Conservation (phyloP, 2,113 vertebrate species). For the Brachyhypopomus occidentalis region DNA sequence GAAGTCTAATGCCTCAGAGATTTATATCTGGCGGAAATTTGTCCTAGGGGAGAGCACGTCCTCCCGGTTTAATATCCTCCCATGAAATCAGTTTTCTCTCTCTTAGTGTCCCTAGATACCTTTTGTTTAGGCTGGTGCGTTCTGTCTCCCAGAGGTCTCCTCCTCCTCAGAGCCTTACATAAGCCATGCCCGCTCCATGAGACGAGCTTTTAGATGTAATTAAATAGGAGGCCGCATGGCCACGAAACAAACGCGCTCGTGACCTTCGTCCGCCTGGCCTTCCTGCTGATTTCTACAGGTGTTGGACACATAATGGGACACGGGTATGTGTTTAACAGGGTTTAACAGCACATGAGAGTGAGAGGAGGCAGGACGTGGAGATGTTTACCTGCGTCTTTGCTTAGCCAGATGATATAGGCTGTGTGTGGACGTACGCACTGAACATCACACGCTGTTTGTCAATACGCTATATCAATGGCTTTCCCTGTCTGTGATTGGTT, state of each 20-base stretch:
- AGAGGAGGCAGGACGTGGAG: neutral
- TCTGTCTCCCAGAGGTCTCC: conserved; percentile 28
- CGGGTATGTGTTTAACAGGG: conserved; percentile 22
- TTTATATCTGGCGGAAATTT: conserved; percentile 57
- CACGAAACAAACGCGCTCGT: conserved; percentile 6
- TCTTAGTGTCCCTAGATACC: conserved; percentile 50
- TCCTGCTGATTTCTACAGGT: conserved; percentile 22
- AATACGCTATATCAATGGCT: conserved; percentile 43
- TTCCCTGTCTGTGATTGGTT: conserved; percentile 70
- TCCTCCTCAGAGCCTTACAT: conserved; percentile 18
- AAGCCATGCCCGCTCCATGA: conserved; percentile 42
- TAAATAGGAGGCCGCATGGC: neutral
- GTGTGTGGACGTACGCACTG: conserved; percentile 11
- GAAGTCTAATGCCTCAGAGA: conserved; percentile 50
- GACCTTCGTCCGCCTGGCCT: conserved; percentile 13
- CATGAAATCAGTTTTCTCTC: conserved; percentile 55
- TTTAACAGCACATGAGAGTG: conserved; percentile 10
- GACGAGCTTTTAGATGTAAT: conserved; percentile 36
- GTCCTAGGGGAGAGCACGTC: conserved; percentile 46
- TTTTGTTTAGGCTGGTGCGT: conserved; percentile 37
- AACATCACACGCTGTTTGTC: conserved; percentile 22
- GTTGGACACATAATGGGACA: conserved; percentile 26
- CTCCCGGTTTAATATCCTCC: conserved; percentile 58
- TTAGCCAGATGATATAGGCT: conserved; percentile 18
- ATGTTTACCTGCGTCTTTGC: conserved; percentile 23